A percentile compares a stretch with the other conserved stretches of the same genome.
These are phyloP conservation scores for Drosophila mojavensis DNA, from an alignment of 1,140 invertebrate genomes.

Conservation along the genomic window DNA sequence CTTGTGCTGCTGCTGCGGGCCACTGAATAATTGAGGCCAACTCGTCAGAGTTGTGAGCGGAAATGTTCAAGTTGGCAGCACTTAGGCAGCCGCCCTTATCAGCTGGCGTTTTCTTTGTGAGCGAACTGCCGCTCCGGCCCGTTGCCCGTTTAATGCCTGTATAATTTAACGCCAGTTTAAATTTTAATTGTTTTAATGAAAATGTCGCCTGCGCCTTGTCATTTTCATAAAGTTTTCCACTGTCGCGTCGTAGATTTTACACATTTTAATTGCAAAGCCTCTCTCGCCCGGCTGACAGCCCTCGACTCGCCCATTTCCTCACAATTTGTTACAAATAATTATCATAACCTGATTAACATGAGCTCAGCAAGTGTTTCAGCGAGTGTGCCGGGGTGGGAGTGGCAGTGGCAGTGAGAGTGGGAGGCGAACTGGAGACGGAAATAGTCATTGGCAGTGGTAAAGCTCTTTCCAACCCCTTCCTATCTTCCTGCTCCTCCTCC, in stretches of 20 bases:
- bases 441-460: constrained; percentile 38
- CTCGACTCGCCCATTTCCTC: constrained; percentile 29
- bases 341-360: constrained; percentile 84
- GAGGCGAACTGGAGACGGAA: constrained; percentile 23
- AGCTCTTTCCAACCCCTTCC: background rate
- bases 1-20: constrained; percentile 8
- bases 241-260: constrained; percentile 67
- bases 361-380: constrained; percentile 59
- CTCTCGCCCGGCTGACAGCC: background rate
- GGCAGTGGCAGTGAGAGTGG: no score
- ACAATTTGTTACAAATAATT: constrained; percentile 84
- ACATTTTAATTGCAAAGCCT: constrained; percentile 71
- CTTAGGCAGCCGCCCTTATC: constrained; percentile 41
- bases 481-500: background rate
- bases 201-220: constrained; percentile 76
- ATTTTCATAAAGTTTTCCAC: constrained; percentile 78
- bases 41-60: constrained; percentile 3
- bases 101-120: background rate
- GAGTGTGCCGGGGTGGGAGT: background rate
- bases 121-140: constrained; percentile 19
- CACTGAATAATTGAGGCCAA: constrained; percentile 67
- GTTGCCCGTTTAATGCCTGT: constrained; percentile 72
- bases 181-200: constrained; percentile 84
- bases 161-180: constrained; percentile 84
- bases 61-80: constrained; percentile 9